Percentiles rank a stretch among this genome's conserved stretches.
These are phyloP conservation scores for Xanthorhoe designata DNA, from an alignment of 2,888 invertebrate genomes.

Conservation along the genomic window DNA sequence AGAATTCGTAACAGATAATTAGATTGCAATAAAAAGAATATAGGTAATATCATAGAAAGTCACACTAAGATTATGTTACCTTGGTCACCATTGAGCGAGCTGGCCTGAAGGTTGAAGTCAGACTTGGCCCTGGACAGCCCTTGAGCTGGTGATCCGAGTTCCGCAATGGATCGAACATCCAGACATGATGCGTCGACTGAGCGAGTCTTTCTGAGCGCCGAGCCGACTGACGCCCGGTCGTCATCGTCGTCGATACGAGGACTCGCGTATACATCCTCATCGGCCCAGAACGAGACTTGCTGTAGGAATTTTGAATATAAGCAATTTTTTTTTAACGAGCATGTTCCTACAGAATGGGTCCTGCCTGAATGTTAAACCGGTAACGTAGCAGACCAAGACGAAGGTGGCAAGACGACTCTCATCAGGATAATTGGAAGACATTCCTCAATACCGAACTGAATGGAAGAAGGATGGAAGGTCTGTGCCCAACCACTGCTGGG, in stretches of 20 bases:
- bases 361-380: too few relatives aligned
- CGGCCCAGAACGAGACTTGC: constrained; percentile 93
- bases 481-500: too few relatives aligned
- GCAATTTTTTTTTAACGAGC: too few relatives aligned
- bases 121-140: constrained; percentile 93
- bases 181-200: constrained; percentile 95
- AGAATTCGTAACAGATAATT: too few relatives aligned
- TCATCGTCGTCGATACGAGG: constrained; percentile 88
- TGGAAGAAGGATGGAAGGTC: too few relatives aligned
- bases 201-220: constrained; percentile 93
- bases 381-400: too few relatives aligned
- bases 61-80: constrained; percentile 70
- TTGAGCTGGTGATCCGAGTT: constrained; percentile 87
- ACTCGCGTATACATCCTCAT: constrained; percentile 90
- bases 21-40: too few relatives aligned
- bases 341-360: too few relatives aligned
- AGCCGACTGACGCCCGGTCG: constrained; percentile 90
- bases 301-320: constrained; percentile 58
- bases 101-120: constrained; percentile 93
- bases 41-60: neutral
- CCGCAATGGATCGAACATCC: constrained; percentile 91
- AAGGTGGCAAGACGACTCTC: too few relatives aligned
- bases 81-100: constrained; percentile 88
- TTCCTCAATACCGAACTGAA: too few relatives aligned
- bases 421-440: too few relatives aligned